Percentiles rank a stretch among this genome's conserved stretches.
Conservation (phyloP, 2,888 invertebrate genomes). For the Dysmachus trigonus region DNA sequence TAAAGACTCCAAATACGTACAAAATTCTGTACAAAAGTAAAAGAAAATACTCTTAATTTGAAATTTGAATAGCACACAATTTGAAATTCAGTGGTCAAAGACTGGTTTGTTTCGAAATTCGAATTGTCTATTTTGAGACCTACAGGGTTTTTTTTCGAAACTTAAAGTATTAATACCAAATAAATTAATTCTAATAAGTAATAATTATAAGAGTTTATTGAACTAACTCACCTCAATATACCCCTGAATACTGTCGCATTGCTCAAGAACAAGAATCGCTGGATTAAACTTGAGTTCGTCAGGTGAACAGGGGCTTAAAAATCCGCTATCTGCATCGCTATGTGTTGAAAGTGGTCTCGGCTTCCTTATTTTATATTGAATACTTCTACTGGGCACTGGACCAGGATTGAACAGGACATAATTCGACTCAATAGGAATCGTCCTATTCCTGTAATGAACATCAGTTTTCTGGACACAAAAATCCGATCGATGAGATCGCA, state of each 20-base stretch:
- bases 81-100: no score
- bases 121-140: no score
- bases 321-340: slow-evolving; percentile 74
- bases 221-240: slow-evolving; percentile 64
- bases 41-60: no score
- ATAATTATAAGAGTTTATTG: background rate
- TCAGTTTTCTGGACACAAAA: slow-evolving; percentile 45
- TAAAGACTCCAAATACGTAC: no score
- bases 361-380: slow-evolving; percentile 62
- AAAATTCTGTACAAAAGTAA: no score
- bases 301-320: slow-evolving; percentile 72
- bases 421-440: slow-evolving; percentile 63
- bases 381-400: slow-evolving; percentile 61
- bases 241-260: slow-evolving; percentile 64
- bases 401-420: slow-evolving; percentile 64
- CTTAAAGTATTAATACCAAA: background rate
- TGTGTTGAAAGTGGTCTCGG: slow-evolving; percentile 63
- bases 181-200: no score
- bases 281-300: slow-evolving; percentile 65
- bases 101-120: no score
- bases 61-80: no score
- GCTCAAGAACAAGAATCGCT: slow-evolving; percentile 61
- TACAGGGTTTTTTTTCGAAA: background rate
- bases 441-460: slow-evolving; percentile 58
- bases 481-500: slow-evolving; percentile 50